Evolutionary conservation across 2,113 vertebrate species (phyloP).

Genomic region (Stictonetta naevosa): DNA sequence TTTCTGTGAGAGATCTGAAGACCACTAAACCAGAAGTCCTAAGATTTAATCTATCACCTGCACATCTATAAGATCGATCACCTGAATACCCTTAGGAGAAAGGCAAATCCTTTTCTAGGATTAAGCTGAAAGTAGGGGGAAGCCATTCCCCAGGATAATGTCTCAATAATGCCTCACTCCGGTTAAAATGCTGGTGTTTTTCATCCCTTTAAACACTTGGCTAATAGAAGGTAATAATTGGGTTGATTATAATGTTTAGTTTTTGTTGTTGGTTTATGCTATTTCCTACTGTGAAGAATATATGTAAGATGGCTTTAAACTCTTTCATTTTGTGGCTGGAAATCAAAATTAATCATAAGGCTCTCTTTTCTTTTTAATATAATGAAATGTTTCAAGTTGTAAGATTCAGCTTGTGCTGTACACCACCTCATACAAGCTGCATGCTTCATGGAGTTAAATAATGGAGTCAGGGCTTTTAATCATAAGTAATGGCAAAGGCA

Average conservation of each 20-base stretch:
- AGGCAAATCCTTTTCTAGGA: background rate
- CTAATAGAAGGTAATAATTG: conserved; percentile 58
- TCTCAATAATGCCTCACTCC: background rate
- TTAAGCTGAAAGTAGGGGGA: background rate
- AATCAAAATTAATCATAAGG: conserved; percentile 50
- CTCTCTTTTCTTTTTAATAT: conserved; percentile 33
- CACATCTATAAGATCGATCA: background rate
- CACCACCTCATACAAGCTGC: background rate
- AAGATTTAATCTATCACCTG: background rate
- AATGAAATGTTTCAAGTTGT: conserved; percentile 35
- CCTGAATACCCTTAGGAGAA: background rate
- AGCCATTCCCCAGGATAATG: background rate
- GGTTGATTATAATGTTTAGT: conserved; percentile 48
- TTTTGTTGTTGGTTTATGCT: conserved; percentile 52
- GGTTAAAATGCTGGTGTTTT: conserved; percentile 21
- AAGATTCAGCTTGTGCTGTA: background rate
- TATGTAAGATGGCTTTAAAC: conserved; percentile 16
- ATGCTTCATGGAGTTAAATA: conserved; percentile 37
- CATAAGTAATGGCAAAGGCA: conserved; percentile 44
- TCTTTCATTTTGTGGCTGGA: conserved; percentile 25
- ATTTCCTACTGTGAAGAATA: conserved; percentile 21
- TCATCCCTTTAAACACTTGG: conserved; percentile 25
- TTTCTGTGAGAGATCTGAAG: background rate
- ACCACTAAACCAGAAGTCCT: background rate
- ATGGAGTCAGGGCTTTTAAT: conserved; percentile 50